A percentile compares a stretch with the other conserved stretches of the same genome.
These are phyloP conservation scores for Nephrotoma flavescens DNA, from an alignment of 2,888 invertebrate genomes.

Conservation along the genomic window DNA sequence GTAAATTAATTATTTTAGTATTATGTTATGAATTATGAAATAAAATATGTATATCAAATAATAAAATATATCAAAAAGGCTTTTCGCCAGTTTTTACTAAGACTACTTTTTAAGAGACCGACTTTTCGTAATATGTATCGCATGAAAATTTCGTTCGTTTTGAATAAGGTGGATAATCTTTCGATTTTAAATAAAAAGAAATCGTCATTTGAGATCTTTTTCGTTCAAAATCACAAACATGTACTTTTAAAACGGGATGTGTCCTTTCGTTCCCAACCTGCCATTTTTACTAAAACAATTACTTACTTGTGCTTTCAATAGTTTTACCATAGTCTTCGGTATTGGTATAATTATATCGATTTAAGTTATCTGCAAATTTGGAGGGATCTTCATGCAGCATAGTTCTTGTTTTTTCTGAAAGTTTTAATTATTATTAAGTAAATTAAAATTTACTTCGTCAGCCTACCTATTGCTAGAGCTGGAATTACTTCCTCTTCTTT, in stretches of 20 bases:
- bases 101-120: too few relatives aligned
- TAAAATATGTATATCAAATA: background rate
- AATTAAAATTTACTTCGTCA: background rate
- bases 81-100: too few relatives aligned
- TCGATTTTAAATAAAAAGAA: too few relatives aligned
- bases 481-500: background rate
- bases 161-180: too few relatives aligned
- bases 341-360: background rate
- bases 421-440: too few relatives aligned
- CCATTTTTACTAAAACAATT: background rate
- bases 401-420: background rate
- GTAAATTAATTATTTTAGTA: background rate
- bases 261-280: too few relatives aligned
- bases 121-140: too few relatives aligned
- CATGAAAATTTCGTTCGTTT: too few relatives aligned
- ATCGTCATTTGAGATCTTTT: too few relatives aligned
- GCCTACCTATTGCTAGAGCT: background rate
- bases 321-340: background rate
- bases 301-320: background rate
- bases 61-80: background rate
- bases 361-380: background rate
- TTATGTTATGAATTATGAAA: background rate
- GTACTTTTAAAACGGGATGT: too few relatives aligned
- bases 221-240: too few relatives aligned
- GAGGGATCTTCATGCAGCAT: background rate